Evolutionary conservation across 2,113 vertebrate genomes (phyloP).

Genomic region (Entomyzon cyanotis): DNA sequence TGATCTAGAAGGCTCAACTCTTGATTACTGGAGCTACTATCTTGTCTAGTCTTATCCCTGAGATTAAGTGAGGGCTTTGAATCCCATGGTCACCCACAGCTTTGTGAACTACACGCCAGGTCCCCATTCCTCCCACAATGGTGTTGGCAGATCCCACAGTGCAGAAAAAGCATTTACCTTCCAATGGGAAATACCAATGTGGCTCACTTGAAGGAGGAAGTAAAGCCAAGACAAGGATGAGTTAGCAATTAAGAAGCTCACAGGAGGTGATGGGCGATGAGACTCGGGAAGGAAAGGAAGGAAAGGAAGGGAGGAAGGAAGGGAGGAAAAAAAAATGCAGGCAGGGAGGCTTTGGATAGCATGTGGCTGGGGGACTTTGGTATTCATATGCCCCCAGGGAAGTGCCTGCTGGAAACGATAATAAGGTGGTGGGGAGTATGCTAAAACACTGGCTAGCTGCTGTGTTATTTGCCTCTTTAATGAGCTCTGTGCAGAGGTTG

Average conservation of each 20-base stretch:
- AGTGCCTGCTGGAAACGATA: fast-evolving
- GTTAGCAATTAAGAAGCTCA: fast-evolving
- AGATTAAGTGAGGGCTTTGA: background rate
- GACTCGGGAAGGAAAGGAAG: background rate
- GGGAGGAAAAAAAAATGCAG: background rate
- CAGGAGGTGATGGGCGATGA: background rate
- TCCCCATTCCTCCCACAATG: fast-evolving
- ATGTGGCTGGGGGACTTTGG: fast-evolving
- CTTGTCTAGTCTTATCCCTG: background rate
- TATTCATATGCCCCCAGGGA: background rate
- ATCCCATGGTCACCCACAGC: background rate
- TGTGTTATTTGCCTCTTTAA: fast-evolving
- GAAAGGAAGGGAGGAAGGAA: background rate
- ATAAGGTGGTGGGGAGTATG: background rate
- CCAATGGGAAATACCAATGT: fast-evolving
- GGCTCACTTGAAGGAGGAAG: background rate
- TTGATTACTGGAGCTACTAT: background rate
- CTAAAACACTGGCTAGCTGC: background rate
- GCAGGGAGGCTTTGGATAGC: background rate
- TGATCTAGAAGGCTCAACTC: background rate
- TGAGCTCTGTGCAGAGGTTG: fast-evolving
- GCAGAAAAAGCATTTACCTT: background rate
- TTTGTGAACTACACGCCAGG: fast-evolving
- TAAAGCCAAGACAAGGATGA: background rate
- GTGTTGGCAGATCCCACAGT: background rate